Percentiles rank a stretch among this genome's conserved stretches.
These are phyloP conservation scores for Andinoacara biseriatus DNA, from an alignment of 2,113 vertebrate species.

Conservation along the genomic window DNA sequence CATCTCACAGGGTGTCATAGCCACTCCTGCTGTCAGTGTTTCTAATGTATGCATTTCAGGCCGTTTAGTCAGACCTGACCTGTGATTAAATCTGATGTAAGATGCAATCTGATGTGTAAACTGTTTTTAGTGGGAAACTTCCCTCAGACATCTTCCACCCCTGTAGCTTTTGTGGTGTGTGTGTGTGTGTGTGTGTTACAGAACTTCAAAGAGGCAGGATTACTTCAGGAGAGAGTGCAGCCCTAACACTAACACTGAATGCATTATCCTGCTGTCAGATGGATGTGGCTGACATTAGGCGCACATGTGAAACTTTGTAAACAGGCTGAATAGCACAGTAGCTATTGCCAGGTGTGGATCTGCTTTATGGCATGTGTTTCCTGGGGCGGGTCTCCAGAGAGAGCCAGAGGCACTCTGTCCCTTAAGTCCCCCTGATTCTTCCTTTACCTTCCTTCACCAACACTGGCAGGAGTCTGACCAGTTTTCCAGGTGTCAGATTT, in stretches of 20 bases:
- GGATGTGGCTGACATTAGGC: constrained; percentile 43
- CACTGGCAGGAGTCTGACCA: background rate
- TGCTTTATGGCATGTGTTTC: constrained; percentile 48
- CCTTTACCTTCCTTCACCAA: background rate
- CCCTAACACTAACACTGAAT: constrained; percentile 29
- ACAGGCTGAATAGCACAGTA: constrained; percentile 60
- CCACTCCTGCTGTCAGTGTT: constrained; percentile 2
- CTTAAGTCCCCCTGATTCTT: constrained; percentile 17
- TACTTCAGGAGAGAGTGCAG: constrained; percentile 13
- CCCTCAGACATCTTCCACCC: constrained; percentile 16
- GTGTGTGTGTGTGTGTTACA: background rate
- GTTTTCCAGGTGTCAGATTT: constrained; percentile 19
- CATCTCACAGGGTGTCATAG: background rate
- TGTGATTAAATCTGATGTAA: constrained; percentile 12
- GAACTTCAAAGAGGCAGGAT: constrained; percentile 50
- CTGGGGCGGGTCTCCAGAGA: background rate
- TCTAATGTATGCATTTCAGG: background rate
- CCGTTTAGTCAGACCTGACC: background rate
- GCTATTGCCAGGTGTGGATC: constrained; percentile 62
- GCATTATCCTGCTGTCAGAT: constrained; percentile 40
- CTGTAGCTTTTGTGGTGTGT: background rate
- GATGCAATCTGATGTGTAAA: background rate
- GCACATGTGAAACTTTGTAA: constrained; percentile 48
- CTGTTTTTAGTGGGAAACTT: background rate
- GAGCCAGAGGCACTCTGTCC: background rate